A percentile compares a stretch with the other conserved stretches of the same genome.
These are phyloP conservation scores for Harpalus rubripes DNA, from an alignment of 2,888 invertebrate genomes.

Conservation along the genomic window DNA sequence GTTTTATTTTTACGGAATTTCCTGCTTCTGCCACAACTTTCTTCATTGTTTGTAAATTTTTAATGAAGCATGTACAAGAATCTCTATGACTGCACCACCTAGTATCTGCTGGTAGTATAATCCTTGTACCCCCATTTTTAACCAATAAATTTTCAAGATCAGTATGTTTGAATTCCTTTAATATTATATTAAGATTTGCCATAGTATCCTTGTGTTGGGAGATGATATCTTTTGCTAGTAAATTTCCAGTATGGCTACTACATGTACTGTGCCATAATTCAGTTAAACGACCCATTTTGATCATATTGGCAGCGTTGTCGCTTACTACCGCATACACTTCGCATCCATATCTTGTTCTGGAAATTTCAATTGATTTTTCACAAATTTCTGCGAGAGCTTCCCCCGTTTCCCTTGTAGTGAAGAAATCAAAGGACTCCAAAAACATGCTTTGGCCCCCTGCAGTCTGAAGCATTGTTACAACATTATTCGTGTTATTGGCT, in stretches of 20 bases:
- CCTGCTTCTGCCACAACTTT: conserved; percentile 46
- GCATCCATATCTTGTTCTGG: conserved; percentile 54
- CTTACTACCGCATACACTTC: conserved; percentile 56
- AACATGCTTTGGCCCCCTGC: too few relatives aligned
- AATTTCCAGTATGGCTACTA: too few relatives aligned
- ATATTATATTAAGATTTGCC: conserved; percentile 36
- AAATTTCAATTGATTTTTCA: conserved; percentile 50
- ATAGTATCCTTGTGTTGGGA: conserved; percentile 27
- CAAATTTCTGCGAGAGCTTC: conserved; percentile 61
- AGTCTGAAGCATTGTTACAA: too few relatives aligned
- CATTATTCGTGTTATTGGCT: too few relatives aligned
- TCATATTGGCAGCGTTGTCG: background rate
- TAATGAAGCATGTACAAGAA: conserved; percentile 26
- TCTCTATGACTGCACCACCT: too few relatives aligned
- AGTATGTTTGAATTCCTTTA: conserved; percentile 56
- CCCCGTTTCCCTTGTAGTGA: conserved; percentile 18
- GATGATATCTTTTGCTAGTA: too few relatives aligned
- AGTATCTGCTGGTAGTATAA: too few relatives aligned
- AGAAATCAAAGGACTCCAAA: too few relatives aligned
- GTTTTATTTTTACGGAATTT: conserved; percentile 12
- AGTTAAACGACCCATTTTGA: too few relatives aligned
- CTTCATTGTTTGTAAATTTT: conserved; percentile 52
- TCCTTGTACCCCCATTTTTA: too few relatives aligned
- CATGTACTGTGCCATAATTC: too few relatives aligned
- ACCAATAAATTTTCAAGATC: conserved; percentile 42